Evolutionary conservation across 2,797 vertebrate genomes (phyloP).

Genomic region (Potorous gilbertii): DNA sequence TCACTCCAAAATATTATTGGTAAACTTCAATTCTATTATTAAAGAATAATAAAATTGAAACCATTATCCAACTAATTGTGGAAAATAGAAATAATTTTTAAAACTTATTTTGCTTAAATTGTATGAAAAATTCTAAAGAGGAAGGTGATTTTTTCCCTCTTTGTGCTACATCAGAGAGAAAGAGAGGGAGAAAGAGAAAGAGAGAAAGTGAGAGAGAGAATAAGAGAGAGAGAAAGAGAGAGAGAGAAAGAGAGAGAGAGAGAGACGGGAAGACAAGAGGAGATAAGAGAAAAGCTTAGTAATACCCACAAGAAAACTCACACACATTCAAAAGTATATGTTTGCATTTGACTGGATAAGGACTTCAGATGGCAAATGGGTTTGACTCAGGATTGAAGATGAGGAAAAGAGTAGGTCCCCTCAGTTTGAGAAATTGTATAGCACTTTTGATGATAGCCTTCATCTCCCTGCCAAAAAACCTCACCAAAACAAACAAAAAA

Average conservation of each 20-base stretch:
- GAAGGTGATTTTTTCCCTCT: not conserved
- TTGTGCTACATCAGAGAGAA: not conserved
- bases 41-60: not conserved
- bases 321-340: not conserved
- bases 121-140: not conserved
- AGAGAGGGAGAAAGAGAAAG: not conserved
- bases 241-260: not conserved
- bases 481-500: not conserved
- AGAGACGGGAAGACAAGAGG: not conserved
- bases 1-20: not conserved
- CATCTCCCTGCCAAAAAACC: not conserved
- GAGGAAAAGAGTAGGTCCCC: not conserved
- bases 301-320: not conserved
- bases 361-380: not conserved
- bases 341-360: not conserved
- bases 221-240: no score
- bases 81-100: not conserved
- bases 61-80: not conserved
- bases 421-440: not conserved
- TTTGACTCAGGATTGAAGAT: not conserved
- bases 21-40: not conserved
- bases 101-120: not conserved
- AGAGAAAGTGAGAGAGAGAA: no score
- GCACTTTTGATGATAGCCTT: not conserved
- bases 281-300: not conserved